phyloP scores from a whole-genome alignment of 1,140 invertebrate species.

The Campoletis sonorensis region DNA sequence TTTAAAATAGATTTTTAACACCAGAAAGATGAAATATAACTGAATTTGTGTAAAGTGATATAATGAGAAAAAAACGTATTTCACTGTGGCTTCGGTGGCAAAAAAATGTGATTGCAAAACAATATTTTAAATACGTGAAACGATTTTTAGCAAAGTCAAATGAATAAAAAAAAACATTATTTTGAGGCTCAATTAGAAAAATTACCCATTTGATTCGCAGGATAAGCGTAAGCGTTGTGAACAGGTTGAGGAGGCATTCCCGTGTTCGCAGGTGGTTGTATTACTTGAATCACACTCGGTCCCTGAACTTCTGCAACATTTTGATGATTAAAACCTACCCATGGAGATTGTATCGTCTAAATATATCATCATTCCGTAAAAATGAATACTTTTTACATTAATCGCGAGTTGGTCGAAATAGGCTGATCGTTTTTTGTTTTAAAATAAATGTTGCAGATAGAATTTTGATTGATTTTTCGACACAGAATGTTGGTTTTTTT shows the following conservation, averaged over 20 bases:
- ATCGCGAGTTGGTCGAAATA: too few species aligned
- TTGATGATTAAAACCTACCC: slow-evolving; percentile 36
- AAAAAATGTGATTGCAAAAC: too few species aligned
- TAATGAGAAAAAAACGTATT: neutral
- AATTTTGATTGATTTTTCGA: too few species aligned
- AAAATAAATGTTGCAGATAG: too few species aligned
- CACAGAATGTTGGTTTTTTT: too few species aligned
- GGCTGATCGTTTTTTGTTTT: too few species aligned
- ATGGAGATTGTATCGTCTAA: neutral
- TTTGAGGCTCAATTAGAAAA: neutral
- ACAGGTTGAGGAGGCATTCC: slow-evolving; percentile 37
- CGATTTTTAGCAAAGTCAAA: neutral
- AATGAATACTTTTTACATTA: too few species aligned
- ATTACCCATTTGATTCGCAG: slow-evolving; percentile 54
- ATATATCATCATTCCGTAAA: too few species aligned
- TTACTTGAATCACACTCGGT: slow-evolving; percentile 55
- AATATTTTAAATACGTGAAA: neutral
- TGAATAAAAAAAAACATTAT: neutral
- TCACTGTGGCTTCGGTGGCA: too few species aligned
- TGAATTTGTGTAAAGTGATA: too few species aligned
- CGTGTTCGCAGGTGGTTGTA: slow-evolving; percentile 47
- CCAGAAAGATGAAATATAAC: too few species aligned
- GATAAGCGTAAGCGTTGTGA: slow-evolving; percentile 47
- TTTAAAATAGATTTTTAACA: too few species aligned
- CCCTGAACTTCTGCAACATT: slow-evolving; percentile 62